Base-by-base conservation (phyloP, 2,113 vertebrate species). In the Dissostichus mawsoni region DNA sequence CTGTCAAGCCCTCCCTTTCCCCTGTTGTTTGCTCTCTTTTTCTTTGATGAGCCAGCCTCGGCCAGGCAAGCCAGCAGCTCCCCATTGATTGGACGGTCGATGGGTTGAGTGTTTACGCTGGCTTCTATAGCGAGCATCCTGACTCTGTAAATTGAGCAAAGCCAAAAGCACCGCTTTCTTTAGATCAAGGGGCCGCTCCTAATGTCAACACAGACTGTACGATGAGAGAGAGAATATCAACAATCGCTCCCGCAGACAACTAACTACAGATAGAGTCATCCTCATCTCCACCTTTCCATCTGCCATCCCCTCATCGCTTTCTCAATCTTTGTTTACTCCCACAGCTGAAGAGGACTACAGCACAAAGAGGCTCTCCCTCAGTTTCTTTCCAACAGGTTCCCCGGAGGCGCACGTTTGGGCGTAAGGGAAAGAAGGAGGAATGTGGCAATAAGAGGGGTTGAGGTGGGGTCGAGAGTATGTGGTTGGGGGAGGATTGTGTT, bases 21-120 rank as follows among this genome's bases (percentile, higher is more conserved):
- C 83, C 83, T 72, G 78, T 88, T 90, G 81, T 91, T 92, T 94
- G 83, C 91, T 86, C 87, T 88, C 79, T 76, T 81, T 74, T 73
- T 76, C 90, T 93, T 89, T 93, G 90, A 92, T 92, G 91, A 91
- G 86, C 88, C 62, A 77, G 82, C 82, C 82, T 86, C 58, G 53
- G 77, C 83, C 82, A 80, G 81, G 87, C 84, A 69, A 69, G 82
- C 89, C 81, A 29, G 82, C 89, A 87, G 88, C 89, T 92, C 86
- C 76, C 83, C 87, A 91, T 92, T 92, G 93, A 94, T 93, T 93
- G 89, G 90, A 59, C 73, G 85, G 91, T 94, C 89, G 90, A 93
- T 93, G 90, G 87, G 91, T 91, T 89, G 90, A 92, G 90, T 89
- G 82, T 92, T 91, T 90, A 90, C 77, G 69, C 84, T 66, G 64